Conservation (phyloP, 1,140 invertebrate species). For the Drosophila bifasciata region DNA sequence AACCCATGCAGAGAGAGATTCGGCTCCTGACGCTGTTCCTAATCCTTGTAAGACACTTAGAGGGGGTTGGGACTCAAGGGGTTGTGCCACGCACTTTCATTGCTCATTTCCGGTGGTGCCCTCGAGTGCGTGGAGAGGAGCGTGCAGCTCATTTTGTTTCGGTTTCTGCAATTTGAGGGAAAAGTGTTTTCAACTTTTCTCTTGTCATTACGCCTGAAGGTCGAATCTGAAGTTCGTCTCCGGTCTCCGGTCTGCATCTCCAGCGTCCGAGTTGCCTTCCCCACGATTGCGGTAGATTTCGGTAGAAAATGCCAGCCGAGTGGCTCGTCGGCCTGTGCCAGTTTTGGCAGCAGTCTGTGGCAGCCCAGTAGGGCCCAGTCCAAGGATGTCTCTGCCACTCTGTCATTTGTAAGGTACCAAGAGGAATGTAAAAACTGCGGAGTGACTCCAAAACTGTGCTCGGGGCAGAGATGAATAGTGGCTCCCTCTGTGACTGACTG, state of each 20-base stretch:
- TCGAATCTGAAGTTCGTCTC: slow-evolving; percentile 33
- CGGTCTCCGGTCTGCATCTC: neutral
- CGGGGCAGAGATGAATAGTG: no score
- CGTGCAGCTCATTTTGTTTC: slow-evolving; percentile 50
- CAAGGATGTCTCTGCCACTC: slow-evolving; percentile 21
- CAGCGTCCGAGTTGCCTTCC: slow-evolving; percentile 3
- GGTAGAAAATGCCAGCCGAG: slow-evolving; percentile 65
- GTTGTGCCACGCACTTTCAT: slow-evolving; percentile 57
- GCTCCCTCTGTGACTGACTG: no score
- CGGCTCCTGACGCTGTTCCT: no score
- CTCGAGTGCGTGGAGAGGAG: slow-evolving; percentile 30
- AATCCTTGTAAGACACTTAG: no score
- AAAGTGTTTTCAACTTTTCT: slow-evolving; percentile 66
- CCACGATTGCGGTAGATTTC: slow-evolving; percentile 54
- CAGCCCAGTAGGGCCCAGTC: neutral
- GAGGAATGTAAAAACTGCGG: no score
- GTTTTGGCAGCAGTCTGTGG: slow-evolving; percentile 29
- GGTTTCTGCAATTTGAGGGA: slow-evolving; percentile 67
- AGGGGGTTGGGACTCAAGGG: neutral
- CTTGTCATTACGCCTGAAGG: slow-evolving; percentile 47
- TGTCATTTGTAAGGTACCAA: no score
- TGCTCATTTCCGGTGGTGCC: slow-evolving; percentile 53
- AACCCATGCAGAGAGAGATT: no score
- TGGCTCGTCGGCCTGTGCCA: slow-evolving; percentile 46
- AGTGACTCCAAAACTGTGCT: no score